Evolutionary conservation across 2,797 vertebrate species (phyloP).

Genomic region (Buphagus erythrorhynchus): DNA sequence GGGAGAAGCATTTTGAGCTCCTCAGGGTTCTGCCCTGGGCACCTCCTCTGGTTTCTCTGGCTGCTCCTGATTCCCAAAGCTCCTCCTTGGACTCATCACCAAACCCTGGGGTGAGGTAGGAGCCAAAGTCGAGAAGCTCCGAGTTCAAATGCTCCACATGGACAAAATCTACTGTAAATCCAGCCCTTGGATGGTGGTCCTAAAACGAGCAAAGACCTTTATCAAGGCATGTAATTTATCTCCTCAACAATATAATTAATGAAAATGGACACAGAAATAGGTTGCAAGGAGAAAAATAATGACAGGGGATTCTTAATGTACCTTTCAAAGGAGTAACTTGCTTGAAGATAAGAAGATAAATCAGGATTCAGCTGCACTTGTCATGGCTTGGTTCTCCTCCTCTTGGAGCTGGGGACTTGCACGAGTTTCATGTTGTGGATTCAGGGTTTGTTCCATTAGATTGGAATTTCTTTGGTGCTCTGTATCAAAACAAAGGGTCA

Average conservation of each 20-base stretch:
- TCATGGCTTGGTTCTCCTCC: background rate
- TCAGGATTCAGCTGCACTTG: background rate
- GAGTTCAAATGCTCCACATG: background rate
- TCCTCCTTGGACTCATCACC: background rate
- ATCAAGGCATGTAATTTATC: background rate
- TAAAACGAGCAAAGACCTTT: background rate
- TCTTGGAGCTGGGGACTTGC: background rate
- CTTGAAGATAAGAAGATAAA: background rate
- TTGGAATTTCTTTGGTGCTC: background rate
- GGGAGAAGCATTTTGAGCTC: background rate
- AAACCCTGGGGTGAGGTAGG: background rate
- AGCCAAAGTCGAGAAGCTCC: background rate
- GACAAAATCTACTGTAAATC: background rate
- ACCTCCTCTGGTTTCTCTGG: background rate
- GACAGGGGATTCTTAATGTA: background rate
- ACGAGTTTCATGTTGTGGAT: accelerated
- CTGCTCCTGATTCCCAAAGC: background rate
- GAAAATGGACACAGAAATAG: background rate
- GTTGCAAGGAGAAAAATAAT: background rate
- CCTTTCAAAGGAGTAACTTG: background rate
- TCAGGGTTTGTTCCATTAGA: background rate
- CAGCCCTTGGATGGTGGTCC: background rate
- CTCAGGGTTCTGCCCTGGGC: background rate
- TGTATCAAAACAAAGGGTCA: background rate
- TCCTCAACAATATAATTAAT: background rate